Evolutionary conservation across 2,113 vertebrate genomes (phyloP), one percentile per base, ranked within the genome.

Genomic region (Psilopogon haemacephalus): DNA sequence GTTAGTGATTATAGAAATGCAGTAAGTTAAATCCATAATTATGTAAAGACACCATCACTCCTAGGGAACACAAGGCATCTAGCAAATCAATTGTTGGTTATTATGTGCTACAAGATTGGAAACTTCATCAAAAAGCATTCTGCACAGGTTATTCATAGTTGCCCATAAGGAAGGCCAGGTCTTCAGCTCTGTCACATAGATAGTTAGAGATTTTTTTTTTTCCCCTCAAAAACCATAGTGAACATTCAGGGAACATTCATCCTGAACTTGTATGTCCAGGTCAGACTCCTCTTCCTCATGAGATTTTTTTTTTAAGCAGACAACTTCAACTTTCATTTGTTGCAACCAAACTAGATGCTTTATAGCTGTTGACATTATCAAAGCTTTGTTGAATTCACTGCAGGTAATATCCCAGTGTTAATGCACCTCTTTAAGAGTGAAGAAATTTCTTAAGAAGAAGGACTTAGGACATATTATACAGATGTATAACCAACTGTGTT

Each of bases 131-230:
- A 82, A 71, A 2, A 68, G 3, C 1, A 33, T 59, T 64, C 28
- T 82, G 7, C 16, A 38, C 12, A 60, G 4, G 10, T 68, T 83
- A 5, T 44, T 83, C 35, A 73, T 60, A 17, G 42, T 15, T 72
- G 26, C 1, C 18, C 4, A 21, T 46, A 52, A 0, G 0, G 23
- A 90, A 93, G 23, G 5, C 8, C 19, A 46, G 18, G 8, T 27
- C 42, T 80, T 81, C n/a, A 3, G 28, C 19, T 12, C 28, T 65
- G 10, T 44, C 35, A 70, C 9, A 48, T 23, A 72, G 35, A 16
- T 5, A 54, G 12, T 3, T 83, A 26, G 15, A 50, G 7, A 44
- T 1, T 2, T 38, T 30, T 1, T 1, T 15, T 72, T 90, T 77
- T n/a, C n/a, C n/a, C 58, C 28, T 73, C 20, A 77, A 50, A 83